phyloP scores from a whole-genome alignment of 1,140 invertebrate genomes.

The Drosophila pallidifrons region DNA sequence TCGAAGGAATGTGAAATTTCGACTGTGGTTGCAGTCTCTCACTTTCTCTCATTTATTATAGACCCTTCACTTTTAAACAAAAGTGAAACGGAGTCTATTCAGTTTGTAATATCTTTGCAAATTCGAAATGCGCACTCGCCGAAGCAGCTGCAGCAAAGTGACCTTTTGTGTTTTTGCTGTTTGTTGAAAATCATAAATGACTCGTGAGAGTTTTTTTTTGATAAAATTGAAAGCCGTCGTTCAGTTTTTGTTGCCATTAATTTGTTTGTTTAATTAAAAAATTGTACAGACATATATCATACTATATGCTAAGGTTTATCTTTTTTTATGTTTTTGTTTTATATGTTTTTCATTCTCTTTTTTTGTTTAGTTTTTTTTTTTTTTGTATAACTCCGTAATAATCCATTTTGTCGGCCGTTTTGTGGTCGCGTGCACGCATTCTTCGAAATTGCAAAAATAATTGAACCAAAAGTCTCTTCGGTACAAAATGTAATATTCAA shows the following conservation, averaged over 20 bases:
- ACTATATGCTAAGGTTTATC: conserved; percentile 75
- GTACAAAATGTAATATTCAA: conserved; percentile 17
- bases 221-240: conserved; percentile 78
- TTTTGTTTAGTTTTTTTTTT: conserved; percentile 15
- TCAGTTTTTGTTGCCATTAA: conserved; percentile 82
- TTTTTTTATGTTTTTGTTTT: conserved; percentile 40
- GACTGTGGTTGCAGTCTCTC: too few species aligned
- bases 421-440: conserved; percentile 57
- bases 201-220: conserved; percentile 30
- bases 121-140: conserved; percentile 43
- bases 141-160: conserved; percentile 16
- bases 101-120: conserved; percentile 45
- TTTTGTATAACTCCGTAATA: conserved; percentile 27
- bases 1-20: neutral
- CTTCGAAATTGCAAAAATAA: conserved; percentile 66
- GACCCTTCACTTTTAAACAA: too few species aligned
- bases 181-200: conserved; percentile 35
- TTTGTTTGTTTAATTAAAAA: conserved; percentile 82
- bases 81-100: too few species aligned
- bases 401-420: conserved; percentile 44
- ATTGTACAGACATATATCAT: conserved; percentile 83
- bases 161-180: conserved; percentile 7
- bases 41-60: neutral
- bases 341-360: conserved; percentile 16
- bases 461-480: conserved; percentile 37